Conservation (phyloP, 2,797 vertebrate species). For the Manis pentadactyla region DNA sequence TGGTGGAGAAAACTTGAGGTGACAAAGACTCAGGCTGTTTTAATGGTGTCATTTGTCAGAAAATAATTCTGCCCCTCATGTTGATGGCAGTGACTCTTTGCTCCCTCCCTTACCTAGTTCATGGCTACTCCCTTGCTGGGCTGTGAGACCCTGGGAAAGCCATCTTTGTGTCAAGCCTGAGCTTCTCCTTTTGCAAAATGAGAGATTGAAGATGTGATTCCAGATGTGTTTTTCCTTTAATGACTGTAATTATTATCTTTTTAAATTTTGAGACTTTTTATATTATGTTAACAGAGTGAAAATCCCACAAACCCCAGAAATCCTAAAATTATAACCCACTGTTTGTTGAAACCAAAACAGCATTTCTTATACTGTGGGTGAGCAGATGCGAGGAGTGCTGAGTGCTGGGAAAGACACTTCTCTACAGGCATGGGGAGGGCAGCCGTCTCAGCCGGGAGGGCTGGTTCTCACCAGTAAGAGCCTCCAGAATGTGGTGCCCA, state of each 20-base stretch:
- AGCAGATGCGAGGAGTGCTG: neutral
- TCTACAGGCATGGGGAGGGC: neutral
- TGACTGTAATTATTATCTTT: neutral
- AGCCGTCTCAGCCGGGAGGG: neutral
- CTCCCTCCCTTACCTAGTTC: neutral
- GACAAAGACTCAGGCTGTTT: neutral
- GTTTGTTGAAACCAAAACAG: too few relatives aligned
- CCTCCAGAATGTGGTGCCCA: neutral
- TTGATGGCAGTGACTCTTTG: fast-evolving
- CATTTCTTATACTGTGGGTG: neutral
- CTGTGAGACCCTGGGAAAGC: neutral
- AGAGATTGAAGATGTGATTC: neutral
- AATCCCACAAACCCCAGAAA: neutral
- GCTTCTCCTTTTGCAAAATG: constrained; percentile 6
- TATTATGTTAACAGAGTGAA: neutral
- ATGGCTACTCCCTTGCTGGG: too few relatives aligned
- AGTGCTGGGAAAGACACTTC: neutral
- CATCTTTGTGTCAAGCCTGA: neutral
- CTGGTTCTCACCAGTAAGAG: neutral
- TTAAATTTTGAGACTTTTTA: neutral
- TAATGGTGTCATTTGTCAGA: neutral
- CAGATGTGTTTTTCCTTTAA: neutral
- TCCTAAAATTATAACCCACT: neutral
- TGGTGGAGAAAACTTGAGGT: neutral
- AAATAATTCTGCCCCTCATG: neutral